phyloP scores from a whole-genome alignment of 2,113 vertebrate species.

The Scomber scombrus region DNA sequence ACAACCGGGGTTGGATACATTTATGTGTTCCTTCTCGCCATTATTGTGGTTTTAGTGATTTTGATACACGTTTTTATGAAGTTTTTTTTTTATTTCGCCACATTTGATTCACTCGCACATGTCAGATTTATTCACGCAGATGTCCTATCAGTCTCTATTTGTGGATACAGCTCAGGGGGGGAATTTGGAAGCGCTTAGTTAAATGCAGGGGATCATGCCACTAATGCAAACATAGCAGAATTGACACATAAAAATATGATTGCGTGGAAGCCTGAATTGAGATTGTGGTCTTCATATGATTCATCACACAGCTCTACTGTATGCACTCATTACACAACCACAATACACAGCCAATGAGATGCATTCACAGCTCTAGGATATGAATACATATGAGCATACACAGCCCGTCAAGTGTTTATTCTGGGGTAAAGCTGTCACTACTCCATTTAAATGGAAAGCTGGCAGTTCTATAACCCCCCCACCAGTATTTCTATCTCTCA shows the following conservation, averaged over 20 bases:
- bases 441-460: conserved; percentile 22
- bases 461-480: conserved; percentile 3
- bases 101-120: neutral
- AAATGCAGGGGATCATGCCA: neutral
- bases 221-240: conserved; percentile 7
- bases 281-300: neutral
- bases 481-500: conserved; percentile 27
- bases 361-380: neutral
- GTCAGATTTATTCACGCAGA: neutral
- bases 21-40: neutral
- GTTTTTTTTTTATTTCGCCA: neutral
- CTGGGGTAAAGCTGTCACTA: conserved; percentile 14
- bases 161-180: neutral
- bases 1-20: neutral
- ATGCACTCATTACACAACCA: neutral
- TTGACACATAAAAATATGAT: neutral
- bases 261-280: neutral
- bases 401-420: conserved; percentile 35
- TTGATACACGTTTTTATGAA: too few relatives aligned
- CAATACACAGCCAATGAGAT: neutral
- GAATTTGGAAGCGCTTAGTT: neutral
- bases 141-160: neutral
- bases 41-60: too few relatives aligned
- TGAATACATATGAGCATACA: conserved; percentile 3
- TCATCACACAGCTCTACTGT: neutral